Percentiles rank a stretch among this genome's conserved stretches.
Conservation (phyloP, 2,888 invertebrate species). For the Papilio demoleus region DNA sequence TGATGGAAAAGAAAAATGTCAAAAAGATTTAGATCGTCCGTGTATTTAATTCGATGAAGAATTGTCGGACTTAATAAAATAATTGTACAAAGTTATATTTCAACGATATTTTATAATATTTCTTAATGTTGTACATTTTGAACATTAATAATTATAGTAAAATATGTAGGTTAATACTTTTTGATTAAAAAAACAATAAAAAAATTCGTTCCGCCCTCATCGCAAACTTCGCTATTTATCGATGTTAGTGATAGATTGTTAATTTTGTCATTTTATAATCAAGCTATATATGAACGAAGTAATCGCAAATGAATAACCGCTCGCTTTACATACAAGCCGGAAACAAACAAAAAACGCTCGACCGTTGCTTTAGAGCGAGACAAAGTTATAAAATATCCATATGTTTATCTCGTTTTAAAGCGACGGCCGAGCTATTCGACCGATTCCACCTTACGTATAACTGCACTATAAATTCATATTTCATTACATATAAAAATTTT, state of each 20-base stretch:
- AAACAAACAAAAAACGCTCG: too few species aligned
- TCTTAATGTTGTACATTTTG: background rate
- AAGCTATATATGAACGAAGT: background rate
- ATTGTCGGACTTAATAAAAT: too few species aligned
- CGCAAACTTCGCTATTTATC: background rate
- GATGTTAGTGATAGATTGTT: background rate
- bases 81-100: background rate
- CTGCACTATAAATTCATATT: too few species aligned
- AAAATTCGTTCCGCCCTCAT: background rate
- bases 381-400: too few species aligned
- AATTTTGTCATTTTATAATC: background rate
- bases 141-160: background rate
- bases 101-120: background rate
- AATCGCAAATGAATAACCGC: too few species aligned
- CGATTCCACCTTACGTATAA: too few species aligned
- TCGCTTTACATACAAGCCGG: too few species aligned
- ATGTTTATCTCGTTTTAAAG: too few species aligned
- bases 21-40: background rate
- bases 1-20: background rate
- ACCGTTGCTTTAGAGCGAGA: too few species aligned
- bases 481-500: too few species aligned
- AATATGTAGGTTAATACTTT: background rate
- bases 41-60: background rate
- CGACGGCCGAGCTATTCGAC: too few species aligned
- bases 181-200: too few species aligned